phyloP scores from a whole-genome alignment of 1,140 invertebrate species.

The Pararge aegeria region DNA sequence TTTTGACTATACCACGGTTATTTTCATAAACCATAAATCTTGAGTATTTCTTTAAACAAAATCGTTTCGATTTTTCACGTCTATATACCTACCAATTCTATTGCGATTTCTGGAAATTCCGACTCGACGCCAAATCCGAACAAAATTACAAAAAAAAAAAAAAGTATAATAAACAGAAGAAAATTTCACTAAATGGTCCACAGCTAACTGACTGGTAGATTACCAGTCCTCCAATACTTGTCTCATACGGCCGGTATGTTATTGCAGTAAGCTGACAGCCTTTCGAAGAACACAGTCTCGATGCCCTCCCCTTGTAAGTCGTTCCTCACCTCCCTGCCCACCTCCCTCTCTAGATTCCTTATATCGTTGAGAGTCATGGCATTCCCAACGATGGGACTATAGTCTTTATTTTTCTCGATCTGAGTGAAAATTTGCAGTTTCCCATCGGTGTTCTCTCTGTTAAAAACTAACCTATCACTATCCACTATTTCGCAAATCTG shows the following conservation, averaged over 20 bases:
- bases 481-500: conserved; percentile 30
- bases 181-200: conserved; percentile 32
- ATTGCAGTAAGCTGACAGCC: conserved; percentile 58
- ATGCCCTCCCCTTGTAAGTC: conserved; percentile 47
- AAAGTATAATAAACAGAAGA: neutral
- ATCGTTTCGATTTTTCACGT: too few relatives aligned
- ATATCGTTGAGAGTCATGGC: conserved; percentile 46
- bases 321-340: conserved; percentile 36
- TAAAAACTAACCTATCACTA: conserved; percentile 27
- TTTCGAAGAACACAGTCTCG: conserved; percentile 60
- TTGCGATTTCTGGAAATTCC: neutral
- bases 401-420: conserved; percentile 49
- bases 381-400: conserved; percentile 34
- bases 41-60: too few relatives aligned
- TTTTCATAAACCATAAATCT: too few relatives aligned
- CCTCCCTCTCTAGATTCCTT: conserved; percentile 38
- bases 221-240: conserved; percentile 18
- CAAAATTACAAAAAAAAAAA: neutral
- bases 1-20: too few relatives aligned
- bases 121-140: neutral
- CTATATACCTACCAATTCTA: too few relatives aligned
- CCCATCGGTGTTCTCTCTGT: conserved; percentile 55
- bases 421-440: conserved; percentile 62
- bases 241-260: conserved; percentile 56
- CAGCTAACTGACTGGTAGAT: conserved; percentile 4